Evolutionary conservation across 2,888 invertebrate species (phyloP).

Genomic region (Fissipunctia ypsillon): DNA sequence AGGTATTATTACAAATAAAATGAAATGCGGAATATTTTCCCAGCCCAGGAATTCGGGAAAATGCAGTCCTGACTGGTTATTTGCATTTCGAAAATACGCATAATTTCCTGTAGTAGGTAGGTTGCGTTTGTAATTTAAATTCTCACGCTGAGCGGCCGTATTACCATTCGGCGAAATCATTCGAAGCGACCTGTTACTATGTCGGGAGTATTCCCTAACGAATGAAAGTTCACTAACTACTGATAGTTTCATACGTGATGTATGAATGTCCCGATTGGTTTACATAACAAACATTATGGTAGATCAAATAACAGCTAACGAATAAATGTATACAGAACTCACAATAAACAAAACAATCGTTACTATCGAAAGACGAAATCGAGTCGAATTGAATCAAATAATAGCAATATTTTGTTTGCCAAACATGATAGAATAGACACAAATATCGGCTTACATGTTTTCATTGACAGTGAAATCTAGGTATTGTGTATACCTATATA

Average conservation of each 20-base stretch:
- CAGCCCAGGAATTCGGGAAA: conserved; percentile 14
- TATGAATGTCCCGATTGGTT: conserved; percentile 26
- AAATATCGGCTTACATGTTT: conserved; percentile 20
- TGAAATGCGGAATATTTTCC: conserved; percentile 10
- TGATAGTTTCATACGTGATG: conserved; percentile 20
- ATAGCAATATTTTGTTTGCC: conserved; percentile 22
- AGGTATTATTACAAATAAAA: neutral
- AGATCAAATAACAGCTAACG: conserved; percentile 29
- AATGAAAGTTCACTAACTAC: conserved; percentile 29
- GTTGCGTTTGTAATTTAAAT: conserved; percentile 45
- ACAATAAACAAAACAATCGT: neutral
- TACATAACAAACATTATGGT: conserved; percentile 29
- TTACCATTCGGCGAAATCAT: conserved; percentile 31
- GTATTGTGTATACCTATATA: neutral
- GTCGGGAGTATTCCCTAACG: conserved; percentile 28
- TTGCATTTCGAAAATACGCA: conserved; percentile 31
- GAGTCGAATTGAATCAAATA: conserved; percentile 15
- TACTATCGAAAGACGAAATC: neutral
- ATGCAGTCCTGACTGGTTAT: conserved; percentile 22
- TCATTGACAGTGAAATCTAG: conserved; percentile 24
- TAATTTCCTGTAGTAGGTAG: conserved; percentile 25
- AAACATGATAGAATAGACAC: conserved; percentile 13
- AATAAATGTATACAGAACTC: conserved; percentile 8
- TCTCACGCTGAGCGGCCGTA: neutral
- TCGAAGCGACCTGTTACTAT: conserved; percentile 3